Conservation (phyloP, 2,888 invertebrate species). For the Morpho helenor region DNA sequence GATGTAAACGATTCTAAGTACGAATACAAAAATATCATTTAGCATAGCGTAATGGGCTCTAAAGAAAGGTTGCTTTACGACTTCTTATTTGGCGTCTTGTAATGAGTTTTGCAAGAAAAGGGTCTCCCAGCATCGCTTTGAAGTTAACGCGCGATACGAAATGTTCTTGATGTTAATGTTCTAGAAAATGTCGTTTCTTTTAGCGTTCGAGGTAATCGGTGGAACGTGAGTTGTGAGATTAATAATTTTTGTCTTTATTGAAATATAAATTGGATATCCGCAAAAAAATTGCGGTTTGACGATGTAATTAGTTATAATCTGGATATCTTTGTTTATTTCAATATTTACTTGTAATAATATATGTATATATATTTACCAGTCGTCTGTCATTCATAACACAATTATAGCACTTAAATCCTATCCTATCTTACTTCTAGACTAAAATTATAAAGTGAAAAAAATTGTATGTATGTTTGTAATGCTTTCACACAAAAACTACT, state of each 20-base stretch:
- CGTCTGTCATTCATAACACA: no score
- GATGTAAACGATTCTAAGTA: slow-evolving; percentile 65
- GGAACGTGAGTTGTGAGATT: slow-evolving; percentile 2
- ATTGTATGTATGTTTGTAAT: no score
- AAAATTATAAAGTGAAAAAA: no score
- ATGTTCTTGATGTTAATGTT: slow-evolving; percentile 28
- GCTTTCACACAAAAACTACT: no score
- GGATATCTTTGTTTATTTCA: no score
- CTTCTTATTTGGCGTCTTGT: slow-evolving; percentile 69
- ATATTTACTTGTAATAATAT: no score
- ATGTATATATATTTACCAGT: no score
- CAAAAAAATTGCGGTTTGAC: not conserved
- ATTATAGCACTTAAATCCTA: no score
- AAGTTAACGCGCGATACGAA: slow-evolving; percentile 47
- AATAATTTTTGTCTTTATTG: not conserved
- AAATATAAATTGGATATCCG: not conserved
- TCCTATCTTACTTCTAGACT: no score
- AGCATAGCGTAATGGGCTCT: slow-evolving; percentile 67
- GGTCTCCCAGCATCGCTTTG: slow-evolving; percentile 49
- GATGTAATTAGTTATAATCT: not conserved
- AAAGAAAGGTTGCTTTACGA: slow-evolving; percentile 69
- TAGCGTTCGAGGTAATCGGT: slow-evolving; percentile 13
- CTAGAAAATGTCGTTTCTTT: slow-evolving; percentile 29
- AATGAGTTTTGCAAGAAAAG: slow-evolving; percentile 70
- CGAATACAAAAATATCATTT: slow-evolving; percentile 70